Evolutionary conservation across 2,113 vertebrate species (phyloP).

Genomic region (Aleadryas rufinucha): DNA sequence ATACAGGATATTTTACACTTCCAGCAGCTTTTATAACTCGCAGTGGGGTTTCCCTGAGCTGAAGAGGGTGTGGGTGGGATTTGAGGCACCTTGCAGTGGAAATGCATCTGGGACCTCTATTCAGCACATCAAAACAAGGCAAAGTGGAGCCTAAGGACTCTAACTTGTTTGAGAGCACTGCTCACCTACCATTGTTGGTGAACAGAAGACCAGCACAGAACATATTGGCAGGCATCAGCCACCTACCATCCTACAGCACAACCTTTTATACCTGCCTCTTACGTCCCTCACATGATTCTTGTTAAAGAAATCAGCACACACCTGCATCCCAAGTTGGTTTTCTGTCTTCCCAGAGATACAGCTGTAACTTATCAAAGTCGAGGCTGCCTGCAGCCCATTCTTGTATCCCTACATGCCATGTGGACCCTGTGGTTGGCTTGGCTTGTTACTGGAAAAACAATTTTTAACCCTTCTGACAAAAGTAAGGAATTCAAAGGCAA

Average conservation of each 20-base stretch:
- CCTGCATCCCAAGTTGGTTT: no score
- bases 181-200: no score
- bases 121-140: background rate
- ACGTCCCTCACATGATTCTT: no score
- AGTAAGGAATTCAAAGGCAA: background rate
- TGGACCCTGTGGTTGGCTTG: background rate
- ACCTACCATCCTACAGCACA: no score
- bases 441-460: fast-evolving
- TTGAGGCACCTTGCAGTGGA: background rate
- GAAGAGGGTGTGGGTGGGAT: background rate
- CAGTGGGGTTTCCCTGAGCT: background rate
- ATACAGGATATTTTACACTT: background rate
- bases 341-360: no score
- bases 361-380: no score
- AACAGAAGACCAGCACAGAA: no score
- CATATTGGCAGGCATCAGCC: no score
- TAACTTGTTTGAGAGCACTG: background rate
- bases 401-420: no score
- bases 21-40: background rate
- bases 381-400: no score
- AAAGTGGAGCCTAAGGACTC: fast-evolving
- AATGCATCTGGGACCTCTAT: background rate
- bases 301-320: no score
- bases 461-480: background rate
- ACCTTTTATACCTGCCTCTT: no score